Evolutionary conservation across 2,113 vertebrate genomes (phyloP).

Genomic region (Ceyx margarethae): DNA sequence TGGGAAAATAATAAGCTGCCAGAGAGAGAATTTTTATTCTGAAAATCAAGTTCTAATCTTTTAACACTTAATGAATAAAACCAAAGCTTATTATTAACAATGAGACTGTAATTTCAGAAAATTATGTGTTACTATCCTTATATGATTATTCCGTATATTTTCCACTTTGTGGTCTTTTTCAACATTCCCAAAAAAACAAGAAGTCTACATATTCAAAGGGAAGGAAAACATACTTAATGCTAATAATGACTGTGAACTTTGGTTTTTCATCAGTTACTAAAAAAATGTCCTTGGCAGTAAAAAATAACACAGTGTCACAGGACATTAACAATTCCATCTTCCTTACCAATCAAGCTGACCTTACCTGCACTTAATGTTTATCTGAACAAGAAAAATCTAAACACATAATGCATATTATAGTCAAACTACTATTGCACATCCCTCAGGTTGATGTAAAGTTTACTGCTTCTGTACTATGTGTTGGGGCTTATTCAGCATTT

Average conservation of each 20-base stretch:
- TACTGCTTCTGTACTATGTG: not conserved
- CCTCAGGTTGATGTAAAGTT: not conserved
- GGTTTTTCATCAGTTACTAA: conserved; percentile 1
- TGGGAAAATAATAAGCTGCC: not conserved
- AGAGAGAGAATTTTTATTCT: not conserved
- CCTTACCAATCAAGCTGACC: conserved; percentile 7
- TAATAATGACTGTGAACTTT: conserved; percentile 24
- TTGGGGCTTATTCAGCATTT: not conserved
- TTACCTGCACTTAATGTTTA: not conserved
- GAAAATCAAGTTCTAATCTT: not conserved
- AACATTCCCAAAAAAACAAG: conserved; percentile 55
- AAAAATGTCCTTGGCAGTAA: conserved; percentile 9
- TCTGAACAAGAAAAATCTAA: not conserved
- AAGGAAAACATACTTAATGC: conserved; percentile 14
- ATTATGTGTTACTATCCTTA: not conserved
- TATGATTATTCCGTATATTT: conserved; percentile 55
- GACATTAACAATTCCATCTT: conserved; percentile 29
- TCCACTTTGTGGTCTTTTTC: conserved; percentile 34
- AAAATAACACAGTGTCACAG: conserved; percentile 35
- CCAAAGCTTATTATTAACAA: not conserved
- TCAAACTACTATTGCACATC: not conserved
- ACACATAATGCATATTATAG: not conserved
- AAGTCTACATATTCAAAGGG: conserved; percentile 8
- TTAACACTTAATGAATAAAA: not conserved
- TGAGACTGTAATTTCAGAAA: not conserved